A percentile compares a stretch with the other conserved stretches of the same genome.
Conservation (phyloP, 1,140 invertebrate genomes). For the Halesus radiatus region DNA sequence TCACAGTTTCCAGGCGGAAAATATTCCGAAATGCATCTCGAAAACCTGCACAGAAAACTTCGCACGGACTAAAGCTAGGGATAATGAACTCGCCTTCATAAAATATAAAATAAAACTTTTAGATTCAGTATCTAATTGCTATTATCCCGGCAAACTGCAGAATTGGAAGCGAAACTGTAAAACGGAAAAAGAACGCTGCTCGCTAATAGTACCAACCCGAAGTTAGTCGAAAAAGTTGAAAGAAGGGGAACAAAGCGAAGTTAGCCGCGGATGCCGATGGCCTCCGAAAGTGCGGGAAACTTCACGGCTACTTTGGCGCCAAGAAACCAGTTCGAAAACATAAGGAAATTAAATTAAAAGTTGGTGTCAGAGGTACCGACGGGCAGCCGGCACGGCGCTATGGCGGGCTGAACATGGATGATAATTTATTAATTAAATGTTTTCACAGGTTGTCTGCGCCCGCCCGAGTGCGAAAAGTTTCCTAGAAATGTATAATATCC, state of each 20-base stretch:
- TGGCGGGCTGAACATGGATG: slow-evolving; percentile 4
- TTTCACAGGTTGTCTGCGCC: slow-evolving; percentile 4
- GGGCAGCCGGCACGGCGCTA: not conserved
- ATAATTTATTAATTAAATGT: slow-evolving; percentile 25
- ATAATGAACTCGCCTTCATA: too few species aligned
- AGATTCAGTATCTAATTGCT: slow-evolving; percentile 8
- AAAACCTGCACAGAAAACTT: too few species aligned
- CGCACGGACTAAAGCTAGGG: too few species aligned
- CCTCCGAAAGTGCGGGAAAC: slow-evolving; percentile 10
- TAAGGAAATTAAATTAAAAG: slow-evolving; percentile 41
- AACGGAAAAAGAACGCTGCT: not conserved
- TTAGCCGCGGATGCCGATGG: not conserved
- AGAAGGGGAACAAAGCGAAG: slow-evolving; percentile 9
- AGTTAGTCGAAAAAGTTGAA: slow-evolving; percentile 26
- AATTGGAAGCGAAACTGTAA: not conserved
- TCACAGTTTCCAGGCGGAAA: too few species aligned
- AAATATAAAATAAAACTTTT: not conserved
- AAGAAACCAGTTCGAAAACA: slow-evolving; percentile 15
- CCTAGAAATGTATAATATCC: not conserved
- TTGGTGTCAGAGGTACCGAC: not conserved
- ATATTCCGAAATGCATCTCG: too few species aligned
- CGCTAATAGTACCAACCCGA: not conserved
- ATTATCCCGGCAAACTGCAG: not conserved
- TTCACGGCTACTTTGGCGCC: slow-evolving; percentile 27
- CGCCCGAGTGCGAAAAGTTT: not conserved